Evolutionary conservation across 2,888 invertebrate species (phyloP).

Genomic region (Caenorhabditis plicata): DNA sequence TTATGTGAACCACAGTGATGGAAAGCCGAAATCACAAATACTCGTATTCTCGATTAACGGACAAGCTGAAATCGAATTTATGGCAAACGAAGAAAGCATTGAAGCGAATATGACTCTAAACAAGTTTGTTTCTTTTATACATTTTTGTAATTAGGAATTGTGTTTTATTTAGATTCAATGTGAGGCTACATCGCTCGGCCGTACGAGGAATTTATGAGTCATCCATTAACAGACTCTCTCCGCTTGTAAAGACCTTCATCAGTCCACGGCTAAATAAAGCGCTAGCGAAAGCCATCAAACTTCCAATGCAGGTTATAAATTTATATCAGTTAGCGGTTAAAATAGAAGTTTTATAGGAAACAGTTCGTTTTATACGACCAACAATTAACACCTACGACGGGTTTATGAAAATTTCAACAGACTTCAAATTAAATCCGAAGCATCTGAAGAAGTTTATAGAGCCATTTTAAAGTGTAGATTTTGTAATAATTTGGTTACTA

Average conservation of each 20-base stretch:
- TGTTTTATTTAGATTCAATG: constrained; percentile 42
- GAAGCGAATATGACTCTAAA: constrained; percentile 57
- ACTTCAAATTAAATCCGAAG: constrained; percentile 54
- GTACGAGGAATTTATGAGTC: constrained; percentile 55
- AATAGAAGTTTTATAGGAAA: too few relatives aligned
- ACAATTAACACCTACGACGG: constrained; percentile 52
- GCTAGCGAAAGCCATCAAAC: constrained; percentile 59
- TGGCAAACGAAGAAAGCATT: constrained; percentile 45
- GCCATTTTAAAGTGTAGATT: constrained; percentile 31
- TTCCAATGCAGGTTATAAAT: constrained; percentile 54
- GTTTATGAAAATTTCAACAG: constrained; percentile 55
- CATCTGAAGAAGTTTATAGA: constrained; percentile 47
- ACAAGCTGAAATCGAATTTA: constrained; percentile 54
- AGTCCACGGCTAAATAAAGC: constrained; percentile 54
- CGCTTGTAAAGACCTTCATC: constrained; percentile 61
- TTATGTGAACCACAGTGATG: constrained; percentile 43
- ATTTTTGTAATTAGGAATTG: too few relatives aligned
- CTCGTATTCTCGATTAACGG: constrained; percentile 62
- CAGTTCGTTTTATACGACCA: constrained; percentile 54
- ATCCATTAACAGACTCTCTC: constrained; percentile 56
- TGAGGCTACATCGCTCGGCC: constrained; percentile 57
- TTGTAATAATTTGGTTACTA: not conserved
- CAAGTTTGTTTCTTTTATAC: constrained; percentile 22
- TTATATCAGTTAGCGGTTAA: too few relatives aligned
- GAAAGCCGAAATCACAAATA: constrained; percentile 34